Base-by-base conservation (phyloP, 53 echinoderm and acorn worm genomes). In the Paelopatides confundens region DNA sequence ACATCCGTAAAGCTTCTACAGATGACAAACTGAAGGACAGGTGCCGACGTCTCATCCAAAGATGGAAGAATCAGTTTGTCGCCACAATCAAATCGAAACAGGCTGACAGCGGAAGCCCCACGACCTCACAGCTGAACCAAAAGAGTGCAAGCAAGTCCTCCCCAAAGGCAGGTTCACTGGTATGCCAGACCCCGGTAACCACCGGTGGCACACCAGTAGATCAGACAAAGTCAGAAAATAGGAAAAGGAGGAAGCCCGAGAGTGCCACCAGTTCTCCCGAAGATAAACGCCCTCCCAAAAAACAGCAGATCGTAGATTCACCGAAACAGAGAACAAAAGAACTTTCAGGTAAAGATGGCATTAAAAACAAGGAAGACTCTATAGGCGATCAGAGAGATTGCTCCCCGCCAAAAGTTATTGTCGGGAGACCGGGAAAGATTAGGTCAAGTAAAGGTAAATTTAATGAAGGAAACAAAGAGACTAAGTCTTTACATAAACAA, bases 11-110 rank as follows among this genome's bases (percentile, higher is more conserved):
- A 82, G 95, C 96, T 69, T 85, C 95, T 2, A 63, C 82, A 18
- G 90, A 91, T 82, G 88, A 79, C 74, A 88, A 91, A 11, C 87
- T 99, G 9, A 90, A 90, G 33, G 81, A 86, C 13, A 82, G 99
- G 82, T 99, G 99, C 83, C 92, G 89, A 24, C 89, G 88, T 37
- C 74, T 99, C 64, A 90, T 99, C 39, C 90, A 90, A 34, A 88
- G 88, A 48, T 99, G 99, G 99, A 86, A 94, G 63, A 94, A 96
- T 32, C 95, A 95, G 88, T 95, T 96, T 93, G 90, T 96, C 48
- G 85, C 81, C 18, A 64, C 82, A 67, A 63, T 39, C 12, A 85
- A 69, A 89, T 64, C 64, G 63, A 90, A 77, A 74, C 92, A 23
- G 38, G 30, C 64, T 11, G 84, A 63, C 1, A 65, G 34, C 28